Evolutionary conservation across 2,888 invertebrate species (phyloP).

Genomic region (Ecdyonurus torrentis): DNA sequence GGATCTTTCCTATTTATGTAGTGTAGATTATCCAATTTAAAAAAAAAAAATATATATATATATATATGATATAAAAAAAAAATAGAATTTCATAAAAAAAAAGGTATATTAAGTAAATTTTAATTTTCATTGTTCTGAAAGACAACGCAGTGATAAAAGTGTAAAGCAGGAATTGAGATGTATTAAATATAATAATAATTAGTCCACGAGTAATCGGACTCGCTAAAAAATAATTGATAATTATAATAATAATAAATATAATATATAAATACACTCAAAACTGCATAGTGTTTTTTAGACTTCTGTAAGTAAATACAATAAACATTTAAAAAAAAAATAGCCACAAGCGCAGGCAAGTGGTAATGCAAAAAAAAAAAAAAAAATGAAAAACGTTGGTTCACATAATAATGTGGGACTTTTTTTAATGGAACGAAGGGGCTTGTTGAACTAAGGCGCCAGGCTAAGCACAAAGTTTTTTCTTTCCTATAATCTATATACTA

Average conservation of each 20-base stretch:
- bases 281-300: background rate
- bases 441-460: background rate
- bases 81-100: too few species aligned
- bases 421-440: too few species aligned
- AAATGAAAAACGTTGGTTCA: too few species aligned
- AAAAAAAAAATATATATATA: background rate
- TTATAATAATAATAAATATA: background rate
- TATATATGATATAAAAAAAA: background rate
- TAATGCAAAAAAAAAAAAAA: background rate
- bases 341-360: background rate
- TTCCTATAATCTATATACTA: too few species aligned
- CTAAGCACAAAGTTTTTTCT: background rate
- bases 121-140: background rate
- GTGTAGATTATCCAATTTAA: background rate
- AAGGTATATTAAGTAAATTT: too few species aligned
- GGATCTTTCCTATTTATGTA: background rate
- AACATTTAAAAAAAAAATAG: background rate
- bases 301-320: too few species aligned
- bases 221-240: background rate
- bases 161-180: background rate
- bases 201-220: background rate
- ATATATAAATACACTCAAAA: background rate
- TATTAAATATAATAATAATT: too few species aligned
- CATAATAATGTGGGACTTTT: too few species aligned
- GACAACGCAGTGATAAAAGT: background rate